These are phyloP conservation scores for Philaenus spumarius DNA, from an alignment of 1,140 invertebrate species.

Conservation along the genomic window DNA sequence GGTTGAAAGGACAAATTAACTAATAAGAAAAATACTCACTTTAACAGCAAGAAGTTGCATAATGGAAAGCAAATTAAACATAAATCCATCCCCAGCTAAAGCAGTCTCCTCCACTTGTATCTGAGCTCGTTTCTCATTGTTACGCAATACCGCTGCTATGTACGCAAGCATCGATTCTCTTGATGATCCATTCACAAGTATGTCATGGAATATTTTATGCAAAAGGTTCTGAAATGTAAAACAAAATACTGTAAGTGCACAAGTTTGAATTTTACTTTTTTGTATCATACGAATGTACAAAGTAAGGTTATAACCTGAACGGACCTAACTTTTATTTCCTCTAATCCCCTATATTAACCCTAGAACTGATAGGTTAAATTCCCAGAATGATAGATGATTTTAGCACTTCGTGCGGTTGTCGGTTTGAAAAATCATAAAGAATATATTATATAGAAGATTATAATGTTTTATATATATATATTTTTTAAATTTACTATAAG, in stretches of 20 bases:
- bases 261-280: neutral
- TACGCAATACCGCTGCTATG: constrained; percentile 62
- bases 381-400: too few species aligned
- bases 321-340: too few species aligned
- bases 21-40: constrained; percentile 6
- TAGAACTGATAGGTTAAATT: too few species aligned
- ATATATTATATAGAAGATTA: neutral
- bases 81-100: constrained; percentile 87
- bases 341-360: neutral
- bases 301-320: too few species aligned
- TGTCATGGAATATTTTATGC: constrained; percentile 74
- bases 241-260: constrained; percentile 12
- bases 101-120: constrained; percentile 79
- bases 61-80: constrained; percentile 87
- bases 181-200: constrained; percentile 70
- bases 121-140: constrained; percentile 84
- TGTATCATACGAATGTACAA: neutral
- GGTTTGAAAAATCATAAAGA: too few species aligned
- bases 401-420: too few species aligned
- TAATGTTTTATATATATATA: too few species aligned
- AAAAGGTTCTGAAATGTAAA: constrained; percentile 54
- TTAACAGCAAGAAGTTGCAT: constrained; percentile 57
- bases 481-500: too few species aligned
- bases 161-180: constrained; percentile 71
- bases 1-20: neutral